Evolutionary conservation across 2,113 vertebrate species (phyloP).

Genomic region (Callionymus lyra): DNA sequence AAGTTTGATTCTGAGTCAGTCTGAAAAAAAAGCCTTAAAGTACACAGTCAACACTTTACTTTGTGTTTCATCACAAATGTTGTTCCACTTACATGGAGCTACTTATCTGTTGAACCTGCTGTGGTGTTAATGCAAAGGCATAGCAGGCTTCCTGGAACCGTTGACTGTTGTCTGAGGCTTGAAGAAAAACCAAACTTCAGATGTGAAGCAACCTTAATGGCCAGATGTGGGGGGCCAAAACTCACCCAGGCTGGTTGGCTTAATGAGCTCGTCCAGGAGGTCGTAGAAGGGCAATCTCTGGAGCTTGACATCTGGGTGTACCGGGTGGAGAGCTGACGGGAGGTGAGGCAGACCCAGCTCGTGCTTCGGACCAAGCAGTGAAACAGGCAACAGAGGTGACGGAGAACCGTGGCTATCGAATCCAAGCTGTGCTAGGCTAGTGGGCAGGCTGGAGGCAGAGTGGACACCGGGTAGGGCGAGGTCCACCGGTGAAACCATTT

Average conservation of each 20-base stretch:
- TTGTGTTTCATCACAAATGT: too few species aligned
- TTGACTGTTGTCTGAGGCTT: constrained; percentile 93
- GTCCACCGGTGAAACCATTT: constrained; percentile 93
- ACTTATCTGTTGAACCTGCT: constrained; percentile 98
- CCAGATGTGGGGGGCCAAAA: constrained; percentile 1
- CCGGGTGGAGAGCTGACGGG: constrained; percentile 86
- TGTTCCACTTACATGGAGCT: constrained; percentile 86
- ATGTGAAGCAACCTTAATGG: not conserved
- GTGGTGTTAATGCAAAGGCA: constrained; percentile 93
- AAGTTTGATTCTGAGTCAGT: too few species aligned
- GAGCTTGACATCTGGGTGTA: constrained; percentile 97
- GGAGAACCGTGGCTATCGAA: constrained; percentile 87
- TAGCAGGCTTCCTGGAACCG: constrained; percentile 98
- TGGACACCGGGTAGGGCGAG: constrained; percentile 82
- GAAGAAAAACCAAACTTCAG: constrained; percentile 1
- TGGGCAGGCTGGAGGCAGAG: constrained; percentile 76
- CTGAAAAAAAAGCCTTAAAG: too few species aligned
- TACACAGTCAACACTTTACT: too few species aligned
- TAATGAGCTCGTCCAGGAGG: constrained; percentile 94
- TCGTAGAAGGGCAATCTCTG: constrained; percentile 98
- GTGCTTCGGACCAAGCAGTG: constrained; percentile 92
- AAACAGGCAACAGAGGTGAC: constrained; percentile 89
- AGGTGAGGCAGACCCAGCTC: constrained; percentile 96
- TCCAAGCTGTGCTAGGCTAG: constrained; percentile 79
- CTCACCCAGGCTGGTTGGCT: constrained; percentile 95